Evolutionary conservation across 2,113 vertebrate genomes (phyloP), one percentile per base, ranked within the genome.

Genomic region (Heloderma charlesbogerti): DNA sequence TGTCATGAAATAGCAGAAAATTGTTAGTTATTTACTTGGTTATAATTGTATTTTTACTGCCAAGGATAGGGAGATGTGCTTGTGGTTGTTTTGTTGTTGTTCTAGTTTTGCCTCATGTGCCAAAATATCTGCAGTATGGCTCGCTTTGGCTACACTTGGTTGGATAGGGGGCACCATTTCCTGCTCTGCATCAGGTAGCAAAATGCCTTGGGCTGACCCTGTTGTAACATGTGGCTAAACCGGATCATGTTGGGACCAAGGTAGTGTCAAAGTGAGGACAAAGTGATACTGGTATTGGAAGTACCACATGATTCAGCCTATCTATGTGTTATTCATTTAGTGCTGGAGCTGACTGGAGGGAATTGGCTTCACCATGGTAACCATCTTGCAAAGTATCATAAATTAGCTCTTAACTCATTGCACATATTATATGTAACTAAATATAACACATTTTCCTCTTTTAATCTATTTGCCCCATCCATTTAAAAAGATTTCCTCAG

Each of bases 381-480:
- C 3, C 34, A 37, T 54, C 31, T 29, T 57, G 31, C 31, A n/a
- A 63, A 40, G 22, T 69, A 31, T 43, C 34, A 66, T 87, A 87
- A 60, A 87, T 60, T 29, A 77, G 27, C 54, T 72, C n/a, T 77
- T 29, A 13, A 20, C 48, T 74, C 48, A 27, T 43, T 40, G 18
- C 20, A 9, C 57, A 12, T 83, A 25, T 31, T 18, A 15, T 25
- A 43, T 27, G 83, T 31, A 45, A 15, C 29, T 90, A n/a, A 90
- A 96, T 90, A 90, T 88, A 43, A 91, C 74, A 95, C 90, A 84
- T 86, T 57, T 88, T 83, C 89, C 88, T 71, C 87, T 88, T 63
- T 22, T 93, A 90, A 94, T 90, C 91, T 95, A 88, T 95, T 91
- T 84, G 84, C 67, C 87, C 87, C 37, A 25, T 8, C 45, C 34